Conservation (phyloP, 1,140 invertebrate genomes). For the Drosophila nigrodunni region DNA sequence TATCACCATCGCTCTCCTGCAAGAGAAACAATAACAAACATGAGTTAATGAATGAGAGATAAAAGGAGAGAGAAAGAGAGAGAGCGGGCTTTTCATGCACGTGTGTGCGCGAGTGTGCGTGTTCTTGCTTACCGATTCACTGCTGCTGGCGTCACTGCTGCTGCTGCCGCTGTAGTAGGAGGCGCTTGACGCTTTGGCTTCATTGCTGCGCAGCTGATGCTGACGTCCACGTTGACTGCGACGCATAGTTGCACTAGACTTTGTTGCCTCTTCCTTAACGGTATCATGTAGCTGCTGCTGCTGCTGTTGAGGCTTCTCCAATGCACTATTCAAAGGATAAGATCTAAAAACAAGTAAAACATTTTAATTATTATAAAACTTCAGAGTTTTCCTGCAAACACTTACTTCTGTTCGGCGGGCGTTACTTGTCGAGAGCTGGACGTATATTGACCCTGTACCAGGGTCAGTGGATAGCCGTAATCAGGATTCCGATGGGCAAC, state of each 20-base stretch:
- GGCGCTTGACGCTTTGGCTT: constrained; percentile 33
- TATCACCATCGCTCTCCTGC: constrained; percentile 67
- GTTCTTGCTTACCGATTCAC: constrained; percentile 60
- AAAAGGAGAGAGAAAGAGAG: neutral
- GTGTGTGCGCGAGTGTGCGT: neutral
- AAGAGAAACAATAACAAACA: neutral
- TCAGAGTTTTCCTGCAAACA: neutral
- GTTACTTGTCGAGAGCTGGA: constrained; percentile 91
- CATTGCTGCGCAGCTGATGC: constrained; percentile 43
- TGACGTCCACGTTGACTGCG: constrained; percentile 45
- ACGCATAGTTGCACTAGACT: constrained; percentile 15
- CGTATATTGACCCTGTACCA: constrained; percentile 97
- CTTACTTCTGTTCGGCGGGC: constrained; percentile 88
- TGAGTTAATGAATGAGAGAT: neutral
- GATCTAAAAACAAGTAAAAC: constrained; percentile 76
- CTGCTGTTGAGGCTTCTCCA: constrained; percentile 90
- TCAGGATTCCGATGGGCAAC: constrained; percentile 44
- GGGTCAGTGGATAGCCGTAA: constrained; percentile 91
- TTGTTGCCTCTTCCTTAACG: constrained; percentile 18
- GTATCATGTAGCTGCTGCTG: constrained; percentile 59
- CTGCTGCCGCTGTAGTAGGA: constrained; percentile 39
- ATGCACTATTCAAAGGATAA: constrained; percentile 95
- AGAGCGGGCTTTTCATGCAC: neutral
- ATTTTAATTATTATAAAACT: no score
- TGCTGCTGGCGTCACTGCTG: constrained; percentile 58